A percentile compares a stretch with the other conserved stretches of the same genome.
Conservation (phyloP, 2,797 vertebrate genomes). For the Rachycentron canadum region DNA sequence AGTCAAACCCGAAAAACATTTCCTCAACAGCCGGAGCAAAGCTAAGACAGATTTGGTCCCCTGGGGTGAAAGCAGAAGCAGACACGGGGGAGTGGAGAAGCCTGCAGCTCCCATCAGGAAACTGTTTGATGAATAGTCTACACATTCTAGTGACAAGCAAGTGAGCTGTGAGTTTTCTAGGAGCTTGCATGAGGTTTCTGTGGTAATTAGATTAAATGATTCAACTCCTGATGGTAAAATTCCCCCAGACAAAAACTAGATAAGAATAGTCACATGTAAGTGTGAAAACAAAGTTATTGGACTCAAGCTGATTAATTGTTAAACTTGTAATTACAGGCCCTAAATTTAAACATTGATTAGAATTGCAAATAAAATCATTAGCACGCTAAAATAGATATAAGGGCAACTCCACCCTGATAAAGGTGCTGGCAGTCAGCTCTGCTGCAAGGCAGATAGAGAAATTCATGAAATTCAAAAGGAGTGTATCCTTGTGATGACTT, state of each 20-base stretch:
- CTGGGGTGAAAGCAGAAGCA: slow-evolving; percentile 55
- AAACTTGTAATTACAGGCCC: slow-evolving; percentile 61
- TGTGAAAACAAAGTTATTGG: slow-evolving; percentile 68
- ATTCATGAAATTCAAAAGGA: neutral
- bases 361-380: slow-evolving; percentile 59
- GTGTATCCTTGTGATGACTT: neutral
- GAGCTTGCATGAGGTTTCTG: slow-evolving; percentile 74
- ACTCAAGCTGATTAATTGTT: slow-evolving; percentile 75
- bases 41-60: slow-evolving; percentile 51
- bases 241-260: slow-evolving; percentile 66
- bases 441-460: neutral
- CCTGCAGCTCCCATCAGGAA: slow-evolving; percentile 70
- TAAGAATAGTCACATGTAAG: slow-evolving; percentile 69
- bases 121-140: slow-evolving; percentile 84
- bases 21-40: slow-evolving; percentile 42
- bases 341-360: slow-evolving; percentile 58
- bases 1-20: slow-evolving; percentile 40
- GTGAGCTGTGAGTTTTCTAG: slow-evolving; percentile 80
- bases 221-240: slow-evolving; percentile 77
- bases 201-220: slow-evolving; percentile 87
- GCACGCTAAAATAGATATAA: slow-evolving; percentile 25
- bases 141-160: slow-evolving; percentile 86
- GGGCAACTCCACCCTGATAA: neutral
- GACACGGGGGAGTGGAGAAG: slow-evolving; percentile 61
- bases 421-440: neutral